Evolutionary conservation across 2,113 vertebrate genomes (phyloP).

Genomic region (Corynorhinus townsendii): DNA sequence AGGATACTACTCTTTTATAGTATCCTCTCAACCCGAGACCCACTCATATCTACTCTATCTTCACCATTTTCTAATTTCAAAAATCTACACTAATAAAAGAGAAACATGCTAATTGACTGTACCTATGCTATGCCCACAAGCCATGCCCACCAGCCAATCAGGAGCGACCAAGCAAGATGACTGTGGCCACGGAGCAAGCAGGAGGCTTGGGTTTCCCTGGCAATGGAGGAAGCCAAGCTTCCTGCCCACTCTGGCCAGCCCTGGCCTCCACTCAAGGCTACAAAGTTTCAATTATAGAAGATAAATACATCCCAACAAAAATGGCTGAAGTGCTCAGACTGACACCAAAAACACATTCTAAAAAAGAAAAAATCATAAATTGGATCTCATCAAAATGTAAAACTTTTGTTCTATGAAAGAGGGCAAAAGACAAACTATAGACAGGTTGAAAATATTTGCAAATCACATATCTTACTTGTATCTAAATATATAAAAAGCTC

Average conservation of each 20-base stretch:
- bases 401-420: background rate
- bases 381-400: background rate
- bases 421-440: background rate
- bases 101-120: too few relatives aligned
- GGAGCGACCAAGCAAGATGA: too few relatives aligned
- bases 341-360: background rate
- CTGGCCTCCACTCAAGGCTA: too few relatives aligned
- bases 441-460: background rate
- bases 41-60: background rate
- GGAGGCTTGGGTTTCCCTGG: too few relatives aligned
- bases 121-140: too few relatives aligned
- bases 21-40: background rate
- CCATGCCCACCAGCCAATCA: too few relatives aligned
- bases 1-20: background rate
- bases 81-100: background rate
- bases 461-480: background rate
- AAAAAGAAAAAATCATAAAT: background rate
- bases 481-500: background rate
- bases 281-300: too few relatives aligned
- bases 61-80: background rate
- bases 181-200: too few relatives aligned
- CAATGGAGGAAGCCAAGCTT: too few relatives aligned
- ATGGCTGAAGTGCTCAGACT: too few relatives aligned
- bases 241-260: too few relatives aligned
- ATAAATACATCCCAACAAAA: too few relatives aligned